Conservation (phyloP, 1,140 invertebrate genomes). For the Drosophila bifasciata region DNA sequence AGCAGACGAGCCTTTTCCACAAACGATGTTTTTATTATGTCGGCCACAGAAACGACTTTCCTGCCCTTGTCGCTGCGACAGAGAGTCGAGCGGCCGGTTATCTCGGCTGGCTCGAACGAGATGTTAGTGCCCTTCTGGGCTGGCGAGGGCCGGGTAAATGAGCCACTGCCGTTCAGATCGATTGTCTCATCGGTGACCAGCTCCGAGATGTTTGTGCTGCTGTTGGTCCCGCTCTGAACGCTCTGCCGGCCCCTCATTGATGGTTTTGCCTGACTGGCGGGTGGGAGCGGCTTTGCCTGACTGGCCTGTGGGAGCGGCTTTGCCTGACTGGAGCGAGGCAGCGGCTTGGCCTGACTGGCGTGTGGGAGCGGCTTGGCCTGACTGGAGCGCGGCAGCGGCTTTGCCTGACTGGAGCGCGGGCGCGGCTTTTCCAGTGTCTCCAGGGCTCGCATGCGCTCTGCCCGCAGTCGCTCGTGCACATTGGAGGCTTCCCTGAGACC, state of each 20-base stretch:
- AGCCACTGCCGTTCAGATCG: constrained; percentile 62
- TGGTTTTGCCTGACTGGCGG: not conserved
- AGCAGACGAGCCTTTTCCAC: constrained; percentile 70
- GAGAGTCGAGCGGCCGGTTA: constrained; percentile 74
- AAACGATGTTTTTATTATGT: constrained; percentile 67
- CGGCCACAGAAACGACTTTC: constrained; percentile 60
- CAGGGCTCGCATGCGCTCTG: constrained; percentile 63
- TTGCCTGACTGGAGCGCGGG: constrained; percentile 20
- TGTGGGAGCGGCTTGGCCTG: constrained; percentile 37
- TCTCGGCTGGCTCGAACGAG: constrained; percentile 75
- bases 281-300: too few relatives aligned
- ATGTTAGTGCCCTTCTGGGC: constrained; percentile 50
- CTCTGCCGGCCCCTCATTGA: not conserved
- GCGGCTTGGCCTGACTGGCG: constrained; percentile 35
- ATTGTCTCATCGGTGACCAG: constrained; percentile 76
- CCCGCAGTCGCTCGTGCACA: constrained; percentile 65
- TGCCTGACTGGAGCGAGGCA: constrained; percentile 25
- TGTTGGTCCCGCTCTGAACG: not conserved
- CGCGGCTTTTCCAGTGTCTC: constrained; percentile 50
- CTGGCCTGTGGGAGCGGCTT: too few relatives aligned
- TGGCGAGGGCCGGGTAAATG: constrained; percentile 35
- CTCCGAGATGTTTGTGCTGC: constrained; percentile 71
- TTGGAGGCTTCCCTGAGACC: constrained; percentile 32
- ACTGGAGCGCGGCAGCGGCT: constrained; percentile 20
- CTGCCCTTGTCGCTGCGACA: constrained; percentile 29